phyloP scores from a whole-genome alignment of 2,888 invertebrate genomes.

The Lobophora halterata region DNA sequence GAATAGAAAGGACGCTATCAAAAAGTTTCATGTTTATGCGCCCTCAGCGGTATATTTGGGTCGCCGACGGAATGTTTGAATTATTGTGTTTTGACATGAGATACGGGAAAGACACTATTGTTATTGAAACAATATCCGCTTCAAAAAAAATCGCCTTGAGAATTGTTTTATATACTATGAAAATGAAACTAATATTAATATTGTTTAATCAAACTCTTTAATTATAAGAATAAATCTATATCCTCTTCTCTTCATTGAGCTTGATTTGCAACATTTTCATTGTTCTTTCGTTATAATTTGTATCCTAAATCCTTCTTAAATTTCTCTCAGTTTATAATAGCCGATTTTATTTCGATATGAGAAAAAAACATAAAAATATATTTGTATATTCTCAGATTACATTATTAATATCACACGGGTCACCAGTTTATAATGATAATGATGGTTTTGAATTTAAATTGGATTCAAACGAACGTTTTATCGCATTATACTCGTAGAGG shows the following conservation, averaged over 20 bases:
- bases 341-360: conserved; percentile 1
- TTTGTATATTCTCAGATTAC: conserved; percentile 34
- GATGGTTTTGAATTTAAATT: conserved; percentile 33
- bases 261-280: too few species aligned
- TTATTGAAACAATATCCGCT: conserved; percentile 5
- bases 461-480: conserved; percentile 17
- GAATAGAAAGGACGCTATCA: conserved; percentile 22
- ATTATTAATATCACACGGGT: conserved; percentile 37
- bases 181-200: too few species aligned
- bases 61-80: conserved; percentile 14
- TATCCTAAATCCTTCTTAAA: too few species aligned
- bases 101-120: conserved; percentile 9
- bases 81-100: conserved; percentile 20
- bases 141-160: too few species aligned
- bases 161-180: too few species aligned
- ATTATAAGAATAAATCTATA: too few species aligned
- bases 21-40: conserved; percentile 18
- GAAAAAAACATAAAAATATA: conserved; percentile 1
- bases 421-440: conserved; percentile 14
- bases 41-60: conserved; percentile 13
- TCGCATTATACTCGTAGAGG: too few species aligned
- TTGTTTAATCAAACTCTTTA: too few species aligned
- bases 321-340: too few species aligned
- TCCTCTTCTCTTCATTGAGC: too few species aligned
- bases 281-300: too few species aligned